phyloP scores from a whole-genome alignment of 2,888 invertebrate species.

The Hydrotaea diabolus region DNA sequence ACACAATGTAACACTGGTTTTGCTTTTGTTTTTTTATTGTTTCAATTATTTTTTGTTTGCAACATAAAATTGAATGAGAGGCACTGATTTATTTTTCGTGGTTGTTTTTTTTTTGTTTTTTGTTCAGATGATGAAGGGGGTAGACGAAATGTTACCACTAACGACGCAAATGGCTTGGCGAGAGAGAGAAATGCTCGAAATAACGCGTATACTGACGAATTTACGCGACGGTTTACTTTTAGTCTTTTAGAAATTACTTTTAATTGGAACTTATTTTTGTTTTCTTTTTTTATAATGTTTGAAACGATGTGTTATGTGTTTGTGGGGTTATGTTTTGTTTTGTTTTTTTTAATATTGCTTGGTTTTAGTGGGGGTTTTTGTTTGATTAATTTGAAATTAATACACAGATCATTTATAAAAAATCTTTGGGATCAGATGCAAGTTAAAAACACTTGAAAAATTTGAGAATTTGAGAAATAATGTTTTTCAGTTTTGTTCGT shows the following conservation, averaged over 20 bases:
- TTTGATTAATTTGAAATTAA: conserved; percentile 60
- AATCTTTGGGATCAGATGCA: conserved; percentile 68
- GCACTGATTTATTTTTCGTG: conserved; percentile 64
- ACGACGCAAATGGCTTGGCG: not conserved
- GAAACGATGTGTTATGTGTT: conserved; percentile 34
- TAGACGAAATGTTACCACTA: not conserved
- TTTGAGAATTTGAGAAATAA: conserved; percentile 58
- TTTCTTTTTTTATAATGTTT: not conserved
- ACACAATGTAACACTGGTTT: conserved; percentile 44
- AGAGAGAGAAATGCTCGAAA: conserved; percentile 36
- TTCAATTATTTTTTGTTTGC: conserved; percentile 45
- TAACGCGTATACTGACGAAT: conserved; percentile 56
- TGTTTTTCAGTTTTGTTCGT: conserved; percentile 27
- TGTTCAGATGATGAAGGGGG: not conserved
- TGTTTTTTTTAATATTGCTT: conserved; percentile 62
- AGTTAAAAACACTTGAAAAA: conserved; percentile 65
- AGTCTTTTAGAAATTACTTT: conserved; percentile 62
- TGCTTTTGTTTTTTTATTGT: conserved; percentile 72
- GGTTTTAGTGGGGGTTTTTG: conserved; percentile 45
- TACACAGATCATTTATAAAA: conserved; percentile 63
- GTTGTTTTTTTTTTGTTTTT: conserved; percentile 48
- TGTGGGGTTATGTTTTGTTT: not conserved
- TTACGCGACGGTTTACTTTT: conserved; percentile 56
- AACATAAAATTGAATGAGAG: conserved; percentile 52
- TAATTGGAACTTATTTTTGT: conserved; percentile 59